Conservation (phyloP, 2,113 vertebrate genomes). For the Cisticola juncidis region DNA sequence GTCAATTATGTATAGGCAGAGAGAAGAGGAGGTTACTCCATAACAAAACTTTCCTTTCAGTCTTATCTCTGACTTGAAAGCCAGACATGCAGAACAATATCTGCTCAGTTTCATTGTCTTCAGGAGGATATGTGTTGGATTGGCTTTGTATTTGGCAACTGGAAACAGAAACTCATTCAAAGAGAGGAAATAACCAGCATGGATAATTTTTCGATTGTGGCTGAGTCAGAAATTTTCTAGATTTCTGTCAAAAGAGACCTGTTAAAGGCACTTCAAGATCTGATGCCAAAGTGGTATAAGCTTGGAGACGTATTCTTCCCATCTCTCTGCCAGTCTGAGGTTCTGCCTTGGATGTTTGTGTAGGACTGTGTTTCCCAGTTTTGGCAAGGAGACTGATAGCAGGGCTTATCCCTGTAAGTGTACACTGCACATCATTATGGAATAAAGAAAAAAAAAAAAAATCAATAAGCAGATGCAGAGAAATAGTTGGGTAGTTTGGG, state of each 20-base stretch:
- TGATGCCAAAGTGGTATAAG: not conserved
- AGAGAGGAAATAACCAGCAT: not conserved
- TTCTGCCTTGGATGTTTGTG: not conserved
- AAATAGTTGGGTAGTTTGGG: not conserved
- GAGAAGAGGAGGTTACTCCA: not conserved
- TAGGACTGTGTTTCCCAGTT: not conserved
- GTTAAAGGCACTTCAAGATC: not conserved
- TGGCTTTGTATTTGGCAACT: conserved; percentile 21
- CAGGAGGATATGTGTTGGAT: not conserved
- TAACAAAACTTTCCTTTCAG: not conserved
- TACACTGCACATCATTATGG: not conserved
- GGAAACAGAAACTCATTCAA: conserved; percentile 19
- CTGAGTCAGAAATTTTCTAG: conserved; percentile 9
- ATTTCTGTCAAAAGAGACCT: conserved; percentile 21
- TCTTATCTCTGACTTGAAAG: not conserved
- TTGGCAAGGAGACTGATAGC: not conserved
- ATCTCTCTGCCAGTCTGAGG: not conserved
- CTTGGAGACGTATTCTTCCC: not conserved
- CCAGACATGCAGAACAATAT: not conserved
- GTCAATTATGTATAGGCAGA: not conserved
- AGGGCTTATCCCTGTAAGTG: not conserved
- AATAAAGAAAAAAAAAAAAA: not conserved
- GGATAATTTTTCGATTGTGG: not conserved
- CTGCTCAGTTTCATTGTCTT: not conserved
- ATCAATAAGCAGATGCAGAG: not conserved